Base-by-base conservation (phyloP, 2,797 vertebrate genomes). In the Crypturellus tataupa region DNA sequence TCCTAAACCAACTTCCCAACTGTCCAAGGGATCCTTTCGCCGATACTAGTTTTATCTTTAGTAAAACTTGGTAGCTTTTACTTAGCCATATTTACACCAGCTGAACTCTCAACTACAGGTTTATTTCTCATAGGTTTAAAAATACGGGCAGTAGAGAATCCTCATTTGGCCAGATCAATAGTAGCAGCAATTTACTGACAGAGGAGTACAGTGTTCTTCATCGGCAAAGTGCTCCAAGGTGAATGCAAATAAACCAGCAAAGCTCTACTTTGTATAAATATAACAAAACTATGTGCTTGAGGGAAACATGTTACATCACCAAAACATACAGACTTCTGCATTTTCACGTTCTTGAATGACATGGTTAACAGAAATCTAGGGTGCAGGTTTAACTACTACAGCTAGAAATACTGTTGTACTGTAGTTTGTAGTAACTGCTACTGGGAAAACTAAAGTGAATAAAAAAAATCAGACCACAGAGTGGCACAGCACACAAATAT, bases 391-490 rank as follows among this genome's bases (percentile, higher is more conserved):
- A 31, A 59, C 35, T 24, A 35, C 55, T 33, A 10, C 51, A 29
- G 5, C 10, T 4, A 10, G 56, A 76, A 21, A 5, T 8, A 5
- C 5, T 25, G 2, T 8, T 69, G 35, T 42, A 23, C 16, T 33
- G 69, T 46, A 47, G 23, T 21, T 13, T 0, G 0, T 20, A 10
- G 44, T 46, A 51, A 27, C 21, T 87, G 19, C 58, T 62, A 23
- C 8, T 9, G 29, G 46, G 21, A 70, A 73, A 65, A 70, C 9
- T 10, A 46, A 56, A 56, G 37, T 64, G 25, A 19, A 19, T n/a
- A 3, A 29, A 39, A 56, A 33, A 55, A 69, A 46, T 35, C 10
- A 4, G 8, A 11, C 3, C 51, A 13, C 0, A 0, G 12, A 65
- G 19, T 3, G 27, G 37, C 60, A 27, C 0, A 29, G 49, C 19